These are phyloP conservation scores for Tortrix viridana DNA, from an alignment of 2,888 invertebrate species.

Conservation along the genomic window DNA sequence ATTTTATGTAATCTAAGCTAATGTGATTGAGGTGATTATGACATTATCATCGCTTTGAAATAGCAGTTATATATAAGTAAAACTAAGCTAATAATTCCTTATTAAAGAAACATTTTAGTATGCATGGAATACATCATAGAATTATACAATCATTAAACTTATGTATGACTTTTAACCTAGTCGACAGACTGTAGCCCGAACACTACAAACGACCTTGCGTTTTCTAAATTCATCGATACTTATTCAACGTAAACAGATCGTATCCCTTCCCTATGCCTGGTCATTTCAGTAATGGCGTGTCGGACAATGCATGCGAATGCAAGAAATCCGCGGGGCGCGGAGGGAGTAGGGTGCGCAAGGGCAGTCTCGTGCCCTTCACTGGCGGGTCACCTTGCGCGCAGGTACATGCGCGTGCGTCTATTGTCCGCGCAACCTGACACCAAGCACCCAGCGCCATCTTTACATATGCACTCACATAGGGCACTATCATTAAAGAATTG, in stretches of 20 bases:
- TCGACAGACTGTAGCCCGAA: no score
- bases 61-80: conserved; percentile 12
- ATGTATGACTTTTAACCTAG: no score
- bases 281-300: conserved; percentile 76
- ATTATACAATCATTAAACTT: neutral
- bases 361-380: conserved; percentile 77
- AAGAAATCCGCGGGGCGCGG: conserved; percentile 52
- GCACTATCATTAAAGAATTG: conserved; percentile 28
- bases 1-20: conserved; percentile 33
- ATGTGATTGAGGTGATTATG: conserved; percentile 29
- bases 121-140: no score
- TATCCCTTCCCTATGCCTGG: conserved; percentile 58
- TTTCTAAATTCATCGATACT: conserved; percentile 38
- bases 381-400: conserved; percentile 78
- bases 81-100: no score
- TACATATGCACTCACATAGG: conserved; percentile 43
- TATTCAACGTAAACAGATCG: conserved; percentile 24
- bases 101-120: no score
- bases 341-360: conserved; percentile 66
- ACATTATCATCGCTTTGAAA: conserved; percentile 25
- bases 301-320: conserved; percentile 70
- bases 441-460: conserved; percentile 49
- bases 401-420: conserved; percentile 79
- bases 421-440: conserved; percentile 78
- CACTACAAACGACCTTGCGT: neutral